Evolutionary conservation across 2,797 vertebrate species (phyloP).

Genomic region (Phoebastria nigripes): DNA sequence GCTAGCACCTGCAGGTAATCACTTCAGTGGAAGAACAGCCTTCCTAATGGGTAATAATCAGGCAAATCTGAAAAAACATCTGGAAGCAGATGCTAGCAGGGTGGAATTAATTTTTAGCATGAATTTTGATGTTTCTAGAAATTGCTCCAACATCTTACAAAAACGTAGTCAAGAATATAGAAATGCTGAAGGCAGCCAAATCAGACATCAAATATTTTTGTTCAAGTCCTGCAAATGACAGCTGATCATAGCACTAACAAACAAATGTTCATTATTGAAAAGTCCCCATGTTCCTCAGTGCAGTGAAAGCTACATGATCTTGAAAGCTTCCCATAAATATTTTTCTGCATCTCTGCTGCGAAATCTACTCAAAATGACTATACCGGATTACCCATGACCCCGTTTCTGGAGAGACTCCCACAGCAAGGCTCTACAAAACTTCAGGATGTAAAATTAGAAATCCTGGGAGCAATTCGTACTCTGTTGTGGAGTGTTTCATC

Average conservation of each 20-base stretch:
- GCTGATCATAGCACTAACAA: not conserved
- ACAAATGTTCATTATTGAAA: not conserved
- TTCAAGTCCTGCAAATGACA: not conserved
- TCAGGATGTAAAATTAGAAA: conserved; percentile 3
- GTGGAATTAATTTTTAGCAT: not conserved
- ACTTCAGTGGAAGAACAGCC: not conserved
- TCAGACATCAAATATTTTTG: not conserved
- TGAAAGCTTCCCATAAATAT: not conserved
- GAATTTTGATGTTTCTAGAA: not conserved
- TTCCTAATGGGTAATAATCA: not conserved
- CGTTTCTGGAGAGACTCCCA: not conserved
- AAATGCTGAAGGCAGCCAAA: not conserved
- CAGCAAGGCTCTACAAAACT: not conserved
- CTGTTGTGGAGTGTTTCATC: not conserved
- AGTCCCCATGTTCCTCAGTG: accelerated
- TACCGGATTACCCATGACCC: not conserved
- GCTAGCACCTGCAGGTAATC: not conserved
- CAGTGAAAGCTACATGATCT: not conserved
- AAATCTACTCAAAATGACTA: not conserved
- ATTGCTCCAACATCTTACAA: not conserved
- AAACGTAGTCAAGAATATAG: not conserved
- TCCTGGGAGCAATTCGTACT: not conserved
- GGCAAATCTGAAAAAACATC: not conserved
- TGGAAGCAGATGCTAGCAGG: not conserved
- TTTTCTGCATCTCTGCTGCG: not conserved